phyloP scores from a whole-genome alignment of 2,113 vertebrate genomes.

The Sardina pilchardus region DNA sequence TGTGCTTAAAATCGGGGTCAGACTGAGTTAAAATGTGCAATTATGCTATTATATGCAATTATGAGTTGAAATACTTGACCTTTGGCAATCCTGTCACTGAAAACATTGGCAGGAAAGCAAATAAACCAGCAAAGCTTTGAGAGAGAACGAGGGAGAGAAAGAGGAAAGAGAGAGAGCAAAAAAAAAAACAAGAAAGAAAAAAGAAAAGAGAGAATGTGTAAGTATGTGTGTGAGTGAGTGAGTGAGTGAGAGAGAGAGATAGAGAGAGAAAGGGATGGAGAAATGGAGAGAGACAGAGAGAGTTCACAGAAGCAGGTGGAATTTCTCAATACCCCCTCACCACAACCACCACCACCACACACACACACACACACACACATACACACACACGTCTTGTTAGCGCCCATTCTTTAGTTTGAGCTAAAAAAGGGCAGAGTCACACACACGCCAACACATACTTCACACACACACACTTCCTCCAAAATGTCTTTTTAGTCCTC shows the following conservation, averaged over 20 bases:
- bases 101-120: not conserved
- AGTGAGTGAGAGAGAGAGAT: not conserved
- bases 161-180: not conserved
- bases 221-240: too few species aligned
- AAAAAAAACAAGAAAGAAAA: not conserved
- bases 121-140: not conserved
- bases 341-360: not conserved
- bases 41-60: too few species aligned
- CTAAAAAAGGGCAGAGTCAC: too few species aligned
- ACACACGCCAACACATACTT: too few species aligned
- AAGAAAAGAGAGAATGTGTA: not conserved
- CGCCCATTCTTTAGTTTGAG: too few species aligned
- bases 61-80: too few species aligned
- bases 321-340: not conserved
- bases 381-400: too few species aligned
- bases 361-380: not conserved
- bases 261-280: not conserved
- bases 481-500: not conserved
- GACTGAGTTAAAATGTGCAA: too few species aligned
- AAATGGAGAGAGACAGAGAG: not conserved
- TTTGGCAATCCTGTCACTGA: too few species aligned
- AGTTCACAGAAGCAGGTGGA: not conserved
- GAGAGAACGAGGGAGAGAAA: not conserved
- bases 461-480: slow-evolving; percentile 37
- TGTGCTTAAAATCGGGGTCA: too few species aligned